Evolutionary conservation across 2,888 invertebrate species (phyloP), one percentile per base, ranked within the genome.

Genomic region (Latheticus oryzae): DNA sequence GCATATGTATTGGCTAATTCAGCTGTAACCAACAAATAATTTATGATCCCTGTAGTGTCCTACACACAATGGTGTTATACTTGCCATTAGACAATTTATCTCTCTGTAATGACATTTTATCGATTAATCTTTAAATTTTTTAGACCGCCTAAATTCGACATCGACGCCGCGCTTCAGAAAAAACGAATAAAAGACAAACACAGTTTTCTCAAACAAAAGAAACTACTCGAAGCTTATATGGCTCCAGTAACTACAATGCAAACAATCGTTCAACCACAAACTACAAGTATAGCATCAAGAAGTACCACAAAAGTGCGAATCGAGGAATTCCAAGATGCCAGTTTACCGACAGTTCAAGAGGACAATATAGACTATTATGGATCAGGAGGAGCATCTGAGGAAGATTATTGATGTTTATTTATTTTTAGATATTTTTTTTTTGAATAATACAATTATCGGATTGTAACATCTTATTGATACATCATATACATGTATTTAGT

Each of bases 91-190:
- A n/a, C n/a, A n/a, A n/a, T n/a, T n/a, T n/a, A n/a, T n/a, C n/a
- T n/a, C n/a, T n/a, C n/a, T n/a, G n/a, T n/a, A n/a, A n/a, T n/a
- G n/a, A n/a, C n/a, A n/a, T n/a, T n/a, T n/a, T n/a, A n/a, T n/a
- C n/a, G n/a, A n/a, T n/a, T n/a, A n/a, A n/a, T n/a, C n/a, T n/a
- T n/a, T n/a, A n/a, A n/a, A n/a, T n/a, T n/a, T n/a, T 47, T 28
- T 70, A 86, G 86, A 32, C 85, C 85, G 1, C 84, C 84, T 52
- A 80, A 83, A 43, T 85, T 85, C 70, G 84, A 86, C 71, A 75
- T 85, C 24, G 83, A 85, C 62, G 79, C 81, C 38, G 85, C 83
- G 1, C 80, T 85, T 77, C 80, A 82, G 26, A 79, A 81, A 13
- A 84, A 85, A 61, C 80, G 81, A 32, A 78, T 81, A 48, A 83